Percentiles rank a stretch among this genome's conserved stretches.
These are phyloP conservation scores for Scelioninae gen. 2 DNA, from an alignment of 2,888 invertebrate genomes.

Conservation along the genomic window DNA sequence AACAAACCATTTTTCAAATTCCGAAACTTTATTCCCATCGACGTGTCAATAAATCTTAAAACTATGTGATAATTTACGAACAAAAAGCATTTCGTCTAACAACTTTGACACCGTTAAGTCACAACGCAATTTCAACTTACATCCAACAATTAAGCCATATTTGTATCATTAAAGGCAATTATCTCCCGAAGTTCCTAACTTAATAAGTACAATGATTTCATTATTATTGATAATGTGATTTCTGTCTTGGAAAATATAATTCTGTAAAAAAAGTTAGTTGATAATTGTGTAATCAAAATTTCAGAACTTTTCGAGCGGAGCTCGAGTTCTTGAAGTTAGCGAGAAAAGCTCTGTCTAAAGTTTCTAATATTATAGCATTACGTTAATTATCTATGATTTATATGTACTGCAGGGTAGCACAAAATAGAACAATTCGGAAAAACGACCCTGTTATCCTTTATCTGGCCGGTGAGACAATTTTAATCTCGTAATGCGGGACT, in stretches of 20 bases:
- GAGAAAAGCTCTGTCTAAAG: slow-evolving; percentile 45
- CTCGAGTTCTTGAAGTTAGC: slow-evolving; percentile 35
- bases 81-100: slow-evolving; percentile 10
- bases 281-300: slow-evolving; percentile 43
- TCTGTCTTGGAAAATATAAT: slow-evolving; percentile 36
- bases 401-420: slow-evolving; percentile 15
- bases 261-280: slow-evolving; percentile 48
- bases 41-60: slow-evolving; percentile 22
- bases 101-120: slow-evolving; percentile 26
- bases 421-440: slow-evolving; percentile 18
- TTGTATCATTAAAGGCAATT: slow-evolving; percentile 41
- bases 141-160: slow-evolving; percentile 32
- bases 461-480: not conserved
- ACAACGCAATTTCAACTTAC: slow-evolving; percentile 39
- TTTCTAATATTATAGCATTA: slow-evolving; percentile 45
- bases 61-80: slow-evolving; percentile 7
- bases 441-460: slow-evolving; percentile 9
- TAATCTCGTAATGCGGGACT: not conserved
- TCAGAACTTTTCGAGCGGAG: slow-evolving; percentile 38
- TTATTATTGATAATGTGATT: slow-evolving; percentile 43
- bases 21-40: slow-evolving; percentile 12
- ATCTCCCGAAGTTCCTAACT: slow-evolving; percentile 33
- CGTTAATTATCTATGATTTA: slow-evolving; percentile 45
- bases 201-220: slow-evolving; percentile 36
- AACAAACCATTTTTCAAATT: slow-evolving; percentile 31